Conservation (phyloP, 2,888 invertebrate species). For the Acanthacorydalis orientalis region DNA sequence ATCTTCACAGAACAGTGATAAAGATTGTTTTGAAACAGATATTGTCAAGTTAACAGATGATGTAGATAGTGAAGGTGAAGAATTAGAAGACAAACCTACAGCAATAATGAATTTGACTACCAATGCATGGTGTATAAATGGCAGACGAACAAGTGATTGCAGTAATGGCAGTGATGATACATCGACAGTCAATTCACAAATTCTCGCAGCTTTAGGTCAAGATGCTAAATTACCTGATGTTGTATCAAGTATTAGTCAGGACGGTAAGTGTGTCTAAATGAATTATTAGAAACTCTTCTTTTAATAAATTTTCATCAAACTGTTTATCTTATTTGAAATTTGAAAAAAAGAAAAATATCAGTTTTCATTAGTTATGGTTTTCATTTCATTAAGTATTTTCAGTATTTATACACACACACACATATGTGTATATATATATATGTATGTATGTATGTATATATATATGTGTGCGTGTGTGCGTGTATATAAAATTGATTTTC, state of each 20-base stretch:
- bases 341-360: too few species aligned
- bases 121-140: slow-evolving; percentile 1
- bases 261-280: background rate
- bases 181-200: slow-evolving; percentile 1
- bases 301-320: too few species aligned
- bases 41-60: background rate
- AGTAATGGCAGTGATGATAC: slow-evolving; percentile 4
- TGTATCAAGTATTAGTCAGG: slow-evolving; percentile 4
- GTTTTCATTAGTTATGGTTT: too few species aligned
- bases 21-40: background rate
- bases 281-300: background rate
- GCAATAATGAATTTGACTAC: too few species aligned
- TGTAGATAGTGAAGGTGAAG: background rate
- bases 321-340: too few species aligned
- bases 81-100: too few species aligned
- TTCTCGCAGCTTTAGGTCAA: slow-evolving; percentile 3
- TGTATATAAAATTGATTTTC: too few species aligned
- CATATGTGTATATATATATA: too few species aligned
- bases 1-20: slow-evolving; percentile 4
- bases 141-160: slow-evolving; percentile 2
- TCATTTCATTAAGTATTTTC: too few species aligned
- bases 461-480: too few species aligned
- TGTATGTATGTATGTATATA: too few species aligned
- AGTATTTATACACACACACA: too few species aligned
- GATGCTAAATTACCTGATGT: slow-evolving; percentile 5